Evolutionary conservation across 2,113 vertebrate species (phyloP).

Genomic region (Psettodes erumei): DNA sequence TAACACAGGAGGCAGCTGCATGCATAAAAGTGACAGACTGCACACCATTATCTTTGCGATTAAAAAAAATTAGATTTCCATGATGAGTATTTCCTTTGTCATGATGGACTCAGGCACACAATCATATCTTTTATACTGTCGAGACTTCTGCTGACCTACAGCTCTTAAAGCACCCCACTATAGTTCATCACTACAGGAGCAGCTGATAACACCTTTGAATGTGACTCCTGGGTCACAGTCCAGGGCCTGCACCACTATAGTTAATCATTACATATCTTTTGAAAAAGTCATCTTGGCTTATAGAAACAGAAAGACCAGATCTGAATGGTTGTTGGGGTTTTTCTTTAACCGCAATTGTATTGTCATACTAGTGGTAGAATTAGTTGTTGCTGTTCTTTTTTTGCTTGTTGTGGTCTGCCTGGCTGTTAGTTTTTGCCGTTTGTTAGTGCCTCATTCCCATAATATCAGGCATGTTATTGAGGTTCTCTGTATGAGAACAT

Average conservation of each 20-base stretch:
- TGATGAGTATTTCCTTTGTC: background rate
- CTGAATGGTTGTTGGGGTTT: background rate
- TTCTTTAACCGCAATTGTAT: background rate
- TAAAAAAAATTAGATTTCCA: background rate
- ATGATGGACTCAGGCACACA: background rate
- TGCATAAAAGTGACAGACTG: background rate
- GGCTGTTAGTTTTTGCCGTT: background rate
- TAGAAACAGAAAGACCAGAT: conserved; percentile 16
- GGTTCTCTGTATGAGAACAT: background rate
- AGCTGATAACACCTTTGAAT: conserved; percentile 65
- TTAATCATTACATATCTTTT: conserved; percentile 72
- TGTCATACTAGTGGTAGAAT: background rate
- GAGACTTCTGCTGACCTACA: background rate
- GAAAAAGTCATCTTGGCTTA: conserved; percentile 27
- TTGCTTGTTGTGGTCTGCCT: background rate
- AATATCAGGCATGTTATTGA: background rate
- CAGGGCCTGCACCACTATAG: conserved; percentile 64
- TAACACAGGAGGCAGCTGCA: background rate
- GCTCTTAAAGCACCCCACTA: conserved; percentile 28
- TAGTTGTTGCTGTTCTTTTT: background rate
- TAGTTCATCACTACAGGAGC: conserved; percentile 37
- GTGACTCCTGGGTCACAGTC: conserved; percentile 73
- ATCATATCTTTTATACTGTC: background rate
- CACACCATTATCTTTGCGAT: background rate
- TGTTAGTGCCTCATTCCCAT: background rate